These are phyloP conservation scores for Gymnothorax javanicus DNA, from an alignment of 2,797 vertebrate species.

Conservation along the genomic window DNA sequence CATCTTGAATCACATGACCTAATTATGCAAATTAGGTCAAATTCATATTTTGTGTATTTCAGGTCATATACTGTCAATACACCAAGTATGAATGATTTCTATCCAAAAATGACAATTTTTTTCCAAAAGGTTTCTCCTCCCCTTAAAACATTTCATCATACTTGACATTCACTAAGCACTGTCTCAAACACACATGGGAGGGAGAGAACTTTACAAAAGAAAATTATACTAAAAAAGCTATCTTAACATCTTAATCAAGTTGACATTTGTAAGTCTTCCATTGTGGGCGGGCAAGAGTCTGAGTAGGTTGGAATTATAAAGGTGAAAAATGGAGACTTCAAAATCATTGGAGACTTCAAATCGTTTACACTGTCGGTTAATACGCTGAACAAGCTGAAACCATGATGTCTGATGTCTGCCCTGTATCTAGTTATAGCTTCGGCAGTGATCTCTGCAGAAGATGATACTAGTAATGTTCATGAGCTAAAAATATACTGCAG, in stretches of 20 bases:
- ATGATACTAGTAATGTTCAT: constrained; percentile 35
- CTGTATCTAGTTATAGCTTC: constrained; percentile 60
- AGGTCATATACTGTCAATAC: no score
- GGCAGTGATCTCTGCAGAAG: constrained; percentile 29
- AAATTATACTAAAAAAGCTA: not conserved
- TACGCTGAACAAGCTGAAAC: constrained; percentile 25
- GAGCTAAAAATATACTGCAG: constrained; percentile 59
- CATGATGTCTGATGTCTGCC: constrained; percentile 43
- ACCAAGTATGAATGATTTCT: no score
- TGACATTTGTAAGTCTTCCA: not conserved
- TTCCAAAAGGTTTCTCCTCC: no score
- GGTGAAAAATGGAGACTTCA: not conserved
- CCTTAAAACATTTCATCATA: no score
- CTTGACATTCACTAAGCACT: no score
- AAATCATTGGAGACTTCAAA: not conserved
- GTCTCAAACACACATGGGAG: no score
- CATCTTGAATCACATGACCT: no score
- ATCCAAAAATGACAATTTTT: no score
- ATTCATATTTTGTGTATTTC: no score
- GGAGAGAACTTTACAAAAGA: no score
- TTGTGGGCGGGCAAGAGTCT: not conserved
- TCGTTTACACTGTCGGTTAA: not conserved
- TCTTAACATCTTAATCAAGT: not conserved
- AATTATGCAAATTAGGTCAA: no score
- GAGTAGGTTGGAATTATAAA: not conserved